A percentile compares a stretch with the other conserved stretches of the same genome.
Conservation (phyloP, 2,888 invertebrate genomes). For the Zeuzera pyrina region DNA sequence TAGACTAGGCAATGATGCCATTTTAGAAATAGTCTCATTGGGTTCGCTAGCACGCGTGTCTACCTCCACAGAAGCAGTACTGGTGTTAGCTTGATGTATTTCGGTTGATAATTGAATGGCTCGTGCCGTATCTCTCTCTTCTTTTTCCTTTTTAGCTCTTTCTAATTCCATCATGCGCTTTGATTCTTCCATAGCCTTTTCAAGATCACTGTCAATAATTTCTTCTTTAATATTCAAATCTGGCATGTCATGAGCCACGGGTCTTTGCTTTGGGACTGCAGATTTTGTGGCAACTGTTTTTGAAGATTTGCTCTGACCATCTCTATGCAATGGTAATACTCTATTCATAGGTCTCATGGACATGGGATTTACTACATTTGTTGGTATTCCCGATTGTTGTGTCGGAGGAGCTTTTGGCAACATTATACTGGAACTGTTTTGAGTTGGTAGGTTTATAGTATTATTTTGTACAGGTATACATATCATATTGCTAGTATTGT, state of each 20-base stretch:
- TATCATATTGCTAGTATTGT: slow-evolving; percentile 48
- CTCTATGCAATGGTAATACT: slow-evolving; percentile 83
- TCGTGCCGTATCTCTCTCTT: slow-evolving; percentile 52
- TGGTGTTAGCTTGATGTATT: slow-evolving; percentile 46
- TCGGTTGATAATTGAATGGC: slow-evolving; percentile 53
- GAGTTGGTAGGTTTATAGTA: slow-evolving; percentile 62
- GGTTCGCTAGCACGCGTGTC: slow-evolving; percentile 25
- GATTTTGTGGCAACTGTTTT: slow-evolving; percentile 36
- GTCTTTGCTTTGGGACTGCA: slow-evolving; percentile 41
- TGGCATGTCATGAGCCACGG: slow-evolving; percentile 64
- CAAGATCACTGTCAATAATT: slow-evolving; percentile 64
- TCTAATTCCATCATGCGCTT: slow-evolving; percentile 66
- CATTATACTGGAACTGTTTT: slow-evolving; percentile 71
- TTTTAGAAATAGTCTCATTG: slow-evolving; percentile 33
- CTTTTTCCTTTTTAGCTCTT: slow-evolving; percentile 55
- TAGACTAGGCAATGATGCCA: slow-evolving; percentile 50
- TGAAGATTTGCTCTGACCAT: slow-evolving; percentile 52
- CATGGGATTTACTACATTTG: slow-evolving; percentile 81
- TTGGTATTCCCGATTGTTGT: slow-evolving; percentile 76
- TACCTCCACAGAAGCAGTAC: slow-evolving; percentile 26
- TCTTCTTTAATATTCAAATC: slow-evolving; percentile 67
- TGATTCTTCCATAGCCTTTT: slow-evolving; percentile 66
- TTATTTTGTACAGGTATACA: slow-evolving; percentile 60
- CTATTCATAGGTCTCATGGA: slow-evolving; percentile 82
- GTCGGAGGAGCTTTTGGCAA: slow-evolving; percentile 75